Base-by-base conservation (phyloP, 2,797 vertebrate species). In the Mus caroli region DNA sequence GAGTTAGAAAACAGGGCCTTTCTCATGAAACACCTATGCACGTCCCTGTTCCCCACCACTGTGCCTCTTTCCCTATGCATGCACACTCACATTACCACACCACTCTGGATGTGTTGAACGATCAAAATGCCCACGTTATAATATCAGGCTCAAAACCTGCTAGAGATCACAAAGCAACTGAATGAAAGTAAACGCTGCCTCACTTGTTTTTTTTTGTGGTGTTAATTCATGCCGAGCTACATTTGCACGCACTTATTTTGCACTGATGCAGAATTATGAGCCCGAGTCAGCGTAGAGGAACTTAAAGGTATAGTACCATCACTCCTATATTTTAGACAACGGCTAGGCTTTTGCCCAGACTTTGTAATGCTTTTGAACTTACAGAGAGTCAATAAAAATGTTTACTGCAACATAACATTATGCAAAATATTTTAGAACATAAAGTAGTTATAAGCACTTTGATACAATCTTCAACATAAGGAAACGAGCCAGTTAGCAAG, bases 401-500 rank as follows among this genome's bases (percentile, higher is more conserved):
- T 79, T 90, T 54, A 94, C 13, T 62, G 76, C 86, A 83, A 78
- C 14, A 69, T 34, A 92, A 89, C 94, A n/a, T 9, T 37, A 83
- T 67, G 75, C 50, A 76, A 90, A 94, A 95, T 71, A 82, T 15
- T 56, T 20, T 76, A 94, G 78, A 67, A 71, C 28, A 75, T 7
- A 92, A 79, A 6, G 50, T 83, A 12, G 7, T 56, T 79, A 60
- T 11, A 92, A 73, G 11, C n/a, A 69, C 28, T 78, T 93, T 58
- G 87, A 56, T 79, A 34, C 88, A 94, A 90, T 8, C 3, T 83
- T 17, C 20, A 40, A 85, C 13, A 50, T n/a, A 73, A 95, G 76
- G 28, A 37, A 97, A 2, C 50, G 9, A 40, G 56, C 67, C 75
- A 80, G 94, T 43, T 94, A 90, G 88, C 87, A 97, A 95, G 90